These are phyloP conservation scores for Pachypanchax playfairii DNA, from an alignment of 2,113 vertebrate genomes.

Conservation along the genomic window DNA sequence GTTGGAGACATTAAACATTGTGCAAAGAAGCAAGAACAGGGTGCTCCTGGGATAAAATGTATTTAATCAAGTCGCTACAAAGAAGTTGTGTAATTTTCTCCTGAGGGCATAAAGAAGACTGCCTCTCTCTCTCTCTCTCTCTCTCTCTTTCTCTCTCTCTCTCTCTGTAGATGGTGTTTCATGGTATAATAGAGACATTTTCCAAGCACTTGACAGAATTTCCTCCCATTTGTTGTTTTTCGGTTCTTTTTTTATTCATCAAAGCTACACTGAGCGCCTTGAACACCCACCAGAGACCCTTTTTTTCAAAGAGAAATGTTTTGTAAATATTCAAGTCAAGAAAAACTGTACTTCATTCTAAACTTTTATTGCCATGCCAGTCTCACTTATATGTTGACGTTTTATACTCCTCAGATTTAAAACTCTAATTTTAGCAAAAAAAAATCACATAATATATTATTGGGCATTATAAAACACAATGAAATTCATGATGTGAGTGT, in stretches of 20 bases:
- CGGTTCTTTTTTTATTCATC: background rate
- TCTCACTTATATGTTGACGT: background rate
- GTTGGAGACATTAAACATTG: conserved; percentile 64
- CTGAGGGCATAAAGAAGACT: conserved; percentile 53
- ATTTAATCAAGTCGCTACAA: conserved; percentile 76
- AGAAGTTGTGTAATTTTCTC: conserved; percentile 70
- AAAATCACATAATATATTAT: no score
- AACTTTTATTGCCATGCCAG: background rate
- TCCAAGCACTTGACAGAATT: conserved; percentile 21
- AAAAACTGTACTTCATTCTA: background rate
- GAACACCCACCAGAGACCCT: conserved; percentile 11
- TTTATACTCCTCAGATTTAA: background rate
- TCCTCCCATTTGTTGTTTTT: background rate
- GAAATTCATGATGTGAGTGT: no score
- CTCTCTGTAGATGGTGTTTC: conserved; percentile 38
- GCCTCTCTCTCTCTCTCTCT: conserved; percentile 39
- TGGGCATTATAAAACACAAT: no score
- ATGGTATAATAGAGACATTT: conserved; percentile 45
- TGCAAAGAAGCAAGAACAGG: conserved; percentile 60
- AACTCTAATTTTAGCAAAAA: no score
- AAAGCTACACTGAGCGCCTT: conserved; percentile 18
- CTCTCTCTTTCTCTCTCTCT: conserved; percentile 32
- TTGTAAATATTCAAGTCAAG: conserved; percentile 3
- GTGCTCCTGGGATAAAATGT: conserved; percentile 62
- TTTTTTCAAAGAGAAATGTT: conserved; percentile 15